These are phyloP conservation scores for Candoia aspera DNA, from an alignment of 2,113 vertebrate genomes.

Conservation along the genomic window DNA sequence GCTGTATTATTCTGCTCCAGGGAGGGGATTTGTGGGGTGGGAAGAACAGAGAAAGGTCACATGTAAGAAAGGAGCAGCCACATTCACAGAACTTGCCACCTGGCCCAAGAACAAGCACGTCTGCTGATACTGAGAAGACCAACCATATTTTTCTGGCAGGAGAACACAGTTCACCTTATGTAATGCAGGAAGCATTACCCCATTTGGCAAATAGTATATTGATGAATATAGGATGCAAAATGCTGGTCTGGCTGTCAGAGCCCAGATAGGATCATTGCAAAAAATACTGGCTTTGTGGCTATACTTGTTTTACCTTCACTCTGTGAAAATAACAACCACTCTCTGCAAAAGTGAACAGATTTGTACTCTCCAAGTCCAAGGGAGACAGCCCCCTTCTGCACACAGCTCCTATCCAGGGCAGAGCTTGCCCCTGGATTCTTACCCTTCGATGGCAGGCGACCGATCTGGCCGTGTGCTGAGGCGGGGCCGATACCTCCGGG, in stretches of 20 bases:
- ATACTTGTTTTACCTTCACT: background rate
- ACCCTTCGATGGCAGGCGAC: constrained; percentile 95
- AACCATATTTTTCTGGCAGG: background rate
- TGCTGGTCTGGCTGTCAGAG: background rate
- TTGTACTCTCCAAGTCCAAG: too few species aligned
- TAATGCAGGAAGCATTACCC: fast-evolving
- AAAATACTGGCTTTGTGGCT: background rate
- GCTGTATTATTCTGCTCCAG: constrained; percentile 88
- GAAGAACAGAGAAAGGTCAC: background rate
- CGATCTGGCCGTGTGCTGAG: constrained; percentile 89
- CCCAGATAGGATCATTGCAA: background rate
- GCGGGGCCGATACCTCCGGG: constrained; percentile 84
- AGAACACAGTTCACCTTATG: background rate
- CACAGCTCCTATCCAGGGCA: background rate
- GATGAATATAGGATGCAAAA: background rate
- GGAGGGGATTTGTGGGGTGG: background rate
- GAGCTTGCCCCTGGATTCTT: constrained; percentile 33
- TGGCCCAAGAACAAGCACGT: background rate
- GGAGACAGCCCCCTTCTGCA: too few species aligned
- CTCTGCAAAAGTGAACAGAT: background rate
- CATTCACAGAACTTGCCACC: background rate
- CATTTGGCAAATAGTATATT: background rate
- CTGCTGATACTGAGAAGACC: background rate
- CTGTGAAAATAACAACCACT: background rate
- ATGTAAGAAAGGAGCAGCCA: background rate